These are phyloP conservation scores for Leptopterna dolabrata DNA, from an alignment of 2,888 invertebrate genomes.

Conservation along the genomic window DNA sequence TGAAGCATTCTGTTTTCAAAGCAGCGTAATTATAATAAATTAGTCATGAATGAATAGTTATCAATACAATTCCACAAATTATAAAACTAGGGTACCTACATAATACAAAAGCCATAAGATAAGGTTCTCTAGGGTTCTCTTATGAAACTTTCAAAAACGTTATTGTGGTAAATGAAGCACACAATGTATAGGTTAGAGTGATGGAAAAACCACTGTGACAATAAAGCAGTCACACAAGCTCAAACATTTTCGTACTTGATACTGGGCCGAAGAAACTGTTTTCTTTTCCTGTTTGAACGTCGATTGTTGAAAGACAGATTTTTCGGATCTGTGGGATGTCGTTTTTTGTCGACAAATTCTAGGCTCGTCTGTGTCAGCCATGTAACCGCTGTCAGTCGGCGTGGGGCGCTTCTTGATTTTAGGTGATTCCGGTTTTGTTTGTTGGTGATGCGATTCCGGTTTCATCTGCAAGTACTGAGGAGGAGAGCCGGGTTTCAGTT, in stretches of 20 bases:
- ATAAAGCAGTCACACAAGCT: constrained; percentile 19
- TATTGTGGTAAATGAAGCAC: neutral
- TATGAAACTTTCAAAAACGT: neutral
- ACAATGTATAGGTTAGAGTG: neutral
- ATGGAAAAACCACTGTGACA: neutral
- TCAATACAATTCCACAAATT: neutral
- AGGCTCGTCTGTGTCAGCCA: constrained; percentile 78
- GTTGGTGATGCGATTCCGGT: constrained; percentile 65
- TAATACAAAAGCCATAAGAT: neutral
- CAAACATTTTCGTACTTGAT: constrained; percentile 40
- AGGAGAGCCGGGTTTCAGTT: constrained; percentile 68
- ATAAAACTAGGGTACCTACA: neutral
- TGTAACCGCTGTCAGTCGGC: constrained; percentile 73
- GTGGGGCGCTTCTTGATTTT: constrained; percentile 69
- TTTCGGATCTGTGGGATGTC: constrained; percentile 20
- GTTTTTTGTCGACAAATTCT: constrained; percentile 36
- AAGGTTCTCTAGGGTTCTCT: neutral
- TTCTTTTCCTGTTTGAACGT: constrained; percentile 41
- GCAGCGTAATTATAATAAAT: neutral
- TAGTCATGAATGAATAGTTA: neutral
- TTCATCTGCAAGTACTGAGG: constrained; percentile 66
- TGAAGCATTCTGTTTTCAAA: neutral
- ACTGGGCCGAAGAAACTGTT: neutral
- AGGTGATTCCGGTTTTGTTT: constrained; percentile 68
- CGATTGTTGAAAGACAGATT: constrained; percentile 11